Evolutionary conservation across 2,888 invertebrate species (phyloP), one percentile per base, ranked within the genome.

Genomic region (Phanerotoma sp.): DNA sequence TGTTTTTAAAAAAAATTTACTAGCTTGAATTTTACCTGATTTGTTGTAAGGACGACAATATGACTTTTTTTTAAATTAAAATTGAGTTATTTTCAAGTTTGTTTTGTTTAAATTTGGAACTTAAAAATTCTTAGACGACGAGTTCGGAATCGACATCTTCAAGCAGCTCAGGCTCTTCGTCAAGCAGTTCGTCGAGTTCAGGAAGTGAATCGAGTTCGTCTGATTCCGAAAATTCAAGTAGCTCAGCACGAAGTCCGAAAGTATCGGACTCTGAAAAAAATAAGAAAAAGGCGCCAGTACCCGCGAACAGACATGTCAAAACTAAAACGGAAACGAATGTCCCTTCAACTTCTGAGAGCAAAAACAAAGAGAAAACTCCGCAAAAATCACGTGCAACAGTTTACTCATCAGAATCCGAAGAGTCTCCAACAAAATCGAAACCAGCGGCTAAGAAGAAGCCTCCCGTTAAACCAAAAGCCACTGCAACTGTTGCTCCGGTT

Each of bases 381-480:
- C 41, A 67, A 9, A 76, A 76, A 51, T 58, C 66, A 10, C 69
- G 69, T 38, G 57, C 74, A 3, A 63, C 70, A 5, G 69, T 71
- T 40, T 75, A 75, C 56, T 76, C 77, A 4, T 77, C 77, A 0
- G 77, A 76, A 54, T 76, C 76, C 0, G 77, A 77, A 60, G 76
- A 73, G 49, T 71, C 71, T 3, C 74, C 74, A 1, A 66, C 38
- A 10, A 77, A 77, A 62, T 51, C 61, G 3, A 77, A 77, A 73
- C 25, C 70, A 63, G 18, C 66, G 65, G 54, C 79, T 62, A 74
- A 82, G 77, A 72, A 83, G 74, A 80, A 83, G 79, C 71, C 79
- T 65, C 79, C 79, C 5, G 77, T 80, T 0, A 88, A 87, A 76
- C 83, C 85, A 0, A 87, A 87, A 78, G 80, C 82, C 10, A 82